Conservation (phyloP, 2,888 invertebrate species). For the Catocala sponsa region DNA sequence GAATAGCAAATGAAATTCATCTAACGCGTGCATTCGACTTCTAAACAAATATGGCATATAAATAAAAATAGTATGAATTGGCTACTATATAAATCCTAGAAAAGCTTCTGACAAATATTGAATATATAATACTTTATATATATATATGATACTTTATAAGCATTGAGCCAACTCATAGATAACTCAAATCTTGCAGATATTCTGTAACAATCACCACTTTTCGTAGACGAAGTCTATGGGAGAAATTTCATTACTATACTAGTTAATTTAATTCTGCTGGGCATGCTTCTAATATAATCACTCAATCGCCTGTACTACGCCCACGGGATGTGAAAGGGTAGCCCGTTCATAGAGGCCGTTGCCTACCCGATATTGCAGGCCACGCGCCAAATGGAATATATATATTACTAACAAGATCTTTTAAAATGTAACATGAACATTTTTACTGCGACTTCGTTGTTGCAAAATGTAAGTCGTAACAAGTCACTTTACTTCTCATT, state of each 20-base stretch:
- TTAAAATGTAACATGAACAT: slow-evolving; percentile 10
- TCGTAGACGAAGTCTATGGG: slow-evolving; percentile 4
- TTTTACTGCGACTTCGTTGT: not conserved
- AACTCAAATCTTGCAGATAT: not conserved
- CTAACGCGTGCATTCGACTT: not conserved
- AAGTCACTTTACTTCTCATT: slow-evolving; percentile 7
- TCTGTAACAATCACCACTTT: not conserved
- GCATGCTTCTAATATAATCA: slow-evolving; percentile 21
- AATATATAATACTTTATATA: too few species aligned
- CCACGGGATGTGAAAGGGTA: slow-evolving; percentile 17
- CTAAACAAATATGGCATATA: not conserved
- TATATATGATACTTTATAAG: too few species aligned
- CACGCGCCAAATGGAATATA: slow-evolving; percentile 15
- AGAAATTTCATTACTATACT: slow-evolving; percentile 16
- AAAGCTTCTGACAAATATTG: too few species aligned
- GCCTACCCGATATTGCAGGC: slow-evolving; percentile 10
- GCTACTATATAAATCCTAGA: not conserved
- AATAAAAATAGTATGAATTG: not conserved
- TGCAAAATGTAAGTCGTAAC: not conserved
- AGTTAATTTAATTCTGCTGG: slow-evolving; percentile 16
- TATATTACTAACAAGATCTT: slow-evolving; percentile 20
- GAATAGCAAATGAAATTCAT: not conserved
- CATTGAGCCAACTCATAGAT: too few species aligned
- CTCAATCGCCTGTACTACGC: slow-evolving; percentile 18
- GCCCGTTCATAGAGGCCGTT: slow-evolving; percentile 4